A percentile compares a stretch with the other conserved stretches of the same genome.
These are phyloP conservation scores for Bombus breviceps DNA, from an alignment of 1,140 invertebrate species.

Conservation along the genomic window DNA sequence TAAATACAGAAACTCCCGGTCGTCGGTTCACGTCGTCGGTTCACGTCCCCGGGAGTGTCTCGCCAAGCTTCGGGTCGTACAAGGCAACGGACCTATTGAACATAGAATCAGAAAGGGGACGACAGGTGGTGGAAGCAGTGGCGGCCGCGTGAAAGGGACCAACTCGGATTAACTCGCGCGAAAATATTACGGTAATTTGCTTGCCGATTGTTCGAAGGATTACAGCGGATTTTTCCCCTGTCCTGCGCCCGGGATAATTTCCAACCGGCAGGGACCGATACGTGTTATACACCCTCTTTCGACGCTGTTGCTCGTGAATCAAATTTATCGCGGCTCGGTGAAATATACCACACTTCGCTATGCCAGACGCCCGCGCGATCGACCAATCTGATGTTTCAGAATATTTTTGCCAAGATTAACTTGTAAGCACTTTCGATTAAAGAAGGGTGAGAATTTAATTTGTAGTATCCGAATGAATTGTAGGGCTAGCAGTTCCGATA, in stretches of 20 bases:
- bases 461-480: no score
- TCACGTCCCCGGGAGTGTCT: not conserved
- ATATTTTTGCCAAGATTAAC: no score
- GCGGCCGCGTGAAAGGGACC: not conserved
- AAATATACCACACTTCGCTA: not conserved
- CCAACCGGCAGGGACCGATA: not conserved
- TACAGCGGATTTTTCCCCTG: constrained; percentile 12
- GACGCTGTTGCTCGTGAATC: not conserved
- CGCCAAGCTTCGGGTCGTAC: constrained; percentile 4
- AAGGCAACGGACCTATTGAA: constrained; percentile 33
- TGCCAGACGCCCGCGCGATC: not conserved
- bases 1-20: constrained; percentile 68
- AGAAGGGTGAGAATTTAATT: no score
- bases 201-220: constrained; percentile 46
- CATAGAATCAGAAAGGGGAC: not conserved
- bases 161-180: constrained; percentile 36
- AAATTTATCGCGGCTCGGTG: constrained; percentile 1
- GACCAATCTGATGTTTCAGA: not conserved
- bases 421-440: no score
- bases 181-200: constrained; percentile 54
- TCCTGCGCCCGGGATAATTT: not conserved
- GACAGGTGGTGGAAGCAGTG: constrained; percentile 2
- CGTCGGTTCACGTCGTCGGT: constrained; percentile 3
- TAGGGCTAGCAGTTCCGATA: no score
- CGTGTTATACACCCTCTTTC: not conserved